These are phyloP conservation scores for Caenorhabditis sp. DNA, from an alignment of 2,888 invertebrate genomes.

Conservation along the genomic window DNA sequence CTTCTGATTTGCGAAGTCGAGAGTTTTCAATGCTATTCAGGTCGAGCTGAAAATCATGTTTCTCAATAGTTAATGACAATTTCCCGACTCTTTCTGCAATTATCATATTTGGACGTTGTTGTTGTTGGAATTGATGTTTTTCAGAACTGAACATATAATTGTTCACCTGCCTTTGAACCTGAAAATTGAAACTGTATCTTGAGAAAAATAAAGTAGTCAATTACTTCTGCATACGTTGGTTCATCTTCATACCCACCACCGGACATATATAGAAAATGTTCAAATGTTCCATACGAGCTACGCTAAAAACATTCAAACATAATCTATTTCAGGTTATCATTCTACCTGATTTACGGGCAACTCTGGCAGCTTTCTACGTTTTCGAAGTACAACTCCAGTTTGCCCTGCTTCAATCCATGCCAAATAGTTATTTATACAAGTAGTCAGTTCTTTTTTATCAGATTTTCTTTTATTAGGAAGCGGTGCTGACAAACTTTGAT, in stretches of 20 bases:
- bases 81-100: neutral
- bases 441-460: neutral
- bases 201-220: too few species aligned
- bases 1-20: neutral
- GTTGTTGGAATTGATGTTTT: slow-evolving; percentile 3
- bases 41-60: neutral
- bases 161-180: slow-evolving; percentile 15
- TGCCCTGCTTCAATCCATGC: slow-evolving; percentile 7
- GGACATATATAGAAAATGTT: neutral
- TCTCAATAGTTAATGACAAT: neutral
- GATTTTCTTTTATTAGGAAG: neutral
- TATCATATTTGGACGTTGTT: neutral
- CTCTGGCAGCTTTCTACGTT: neutral
- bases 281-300: slow-evolving; percentile 4
- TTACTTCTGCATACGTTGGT: slow-evolving; percentile 16
- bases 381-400: neutral
- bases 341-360: neutral
- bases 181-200: too few species aligned
- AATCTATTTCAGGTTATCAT: neutral
- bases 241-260: neutral
- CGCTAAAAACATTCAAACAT: neutral
- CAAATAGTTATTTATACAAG: neutral
- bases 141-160: slow-evolving; percentile 19
- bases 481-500: neutral
- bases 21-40: neutral